Evolutionary conservation across 2,797 vertebrate genomes (phyloP).

Genomic region (Liasis olivaceus): DNA sequence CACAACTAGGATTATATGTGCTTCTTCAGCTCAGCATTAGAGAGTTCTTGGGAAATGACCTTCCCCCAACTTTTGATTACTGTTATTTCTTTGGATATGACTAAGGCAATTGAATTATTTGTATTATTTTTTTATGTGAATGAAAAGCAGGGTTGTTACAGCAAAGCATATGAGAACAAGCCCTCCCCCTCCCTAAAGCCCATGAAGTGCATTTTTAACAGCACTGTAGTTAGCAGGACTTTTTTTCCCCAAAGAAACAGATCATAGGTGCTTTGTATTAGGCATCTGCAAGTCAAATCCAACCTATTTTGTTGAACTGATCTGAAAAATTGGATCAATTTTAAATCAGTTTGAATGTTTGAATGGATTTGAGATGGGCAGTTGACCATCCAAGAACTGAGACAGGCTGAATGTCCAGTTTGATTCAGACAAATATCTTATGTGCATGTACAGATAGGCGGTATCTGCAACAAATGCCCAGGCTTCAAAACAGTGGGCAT

Average conservation of each 20-base stretch:
- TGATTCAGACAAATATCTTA: not conserved
- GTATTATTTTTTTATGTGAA: not conserved
- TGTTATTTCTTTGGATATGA: constrained; percentile 26
- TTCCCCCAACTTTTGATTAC: not conserved
- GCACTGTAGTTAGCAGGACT: not conserved
- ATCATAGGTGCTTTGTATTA: no score
- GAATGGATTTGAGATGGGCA: not conserved
- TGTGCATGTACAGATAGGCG: not conserved
- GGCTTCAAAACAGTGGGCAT: not conserved
- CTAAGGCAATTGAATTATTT: not conserved
- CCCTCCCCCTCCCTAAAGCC: not conserved
- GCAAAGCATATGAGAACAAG: not conserved
- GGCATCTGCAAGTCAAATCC: no score
- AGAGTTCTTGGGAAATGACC: not conserved
- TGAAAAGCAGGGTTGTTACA: constrained; percentile 6
- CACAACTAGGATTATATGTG: not conserved
- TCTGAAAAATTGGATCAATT: not conserved
- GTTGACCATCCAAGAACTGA: not conserved
- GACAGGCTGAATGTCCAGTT: not conserved
- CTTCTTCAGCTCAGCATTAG: constrained; percentile 11
- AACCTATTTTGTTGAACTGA: not conserved
- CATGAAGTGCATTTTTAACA: no score
- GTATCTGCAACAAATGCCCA: not conserved
- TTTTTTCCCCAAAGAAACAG: not conserved
- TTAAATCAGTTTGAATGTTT: not conserved